Evolutionary conservation across 2,888 invertebrate genomes (phyloP), one percentile per base, ranked within the genome.

Genomic region (Tipula confusa): DNA sequence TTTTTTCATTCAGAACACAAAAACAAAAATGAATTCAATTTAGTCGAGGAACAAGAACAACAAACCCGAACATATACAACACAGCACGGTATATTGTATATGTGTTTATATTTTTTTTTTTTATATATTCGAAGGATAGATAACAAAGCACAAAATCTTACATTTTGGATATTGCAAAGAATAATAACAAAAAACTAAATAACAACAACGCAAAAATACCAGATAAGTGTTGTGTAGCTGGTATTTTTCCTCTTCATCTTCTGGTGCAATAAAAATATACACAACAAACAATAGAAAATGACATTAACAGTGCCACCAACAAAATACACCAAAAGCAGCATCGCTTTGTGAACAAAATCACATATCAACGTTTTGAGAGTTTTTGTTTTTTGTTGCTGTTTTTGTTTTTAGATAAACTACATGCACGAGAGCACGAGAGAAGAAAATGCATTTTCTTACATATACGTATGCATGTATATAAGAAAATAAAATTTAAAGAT

Each of bases 271-370:
- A 64, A 24, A 64, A 64, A 24, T 64, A 64, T 64, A 64, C 18
- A 64, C 64, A 64, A 64, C 64, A 64, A 64, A 64, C 64, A 64
- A 64, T 64, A 64, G 64, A 64, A 64, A 64, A 64, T 64, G 64
- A 64, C 64, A 64, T 64, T 64, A 64, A 24, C 64, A 64, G 64
- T 13, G 24, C 43, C 43, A 43, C n/a, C 64, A 64, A 33, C 33
- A 33, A n/a, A 33, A 33, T 33, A 33, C 33, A 33, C 15, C 38
- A 38, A 9, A 18, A 64, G 64, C 24, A 64, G 48, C 7, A 64
- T 18, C 64, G 64, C 64, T 13, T 64, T 64, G 64, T 64, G 24
- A 24, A 64, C 6, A 38, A n/a, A 43, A 43, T n/a, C n/a, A 43
- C 43, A n/a, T 43, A 43, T 43, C 43, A 43, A n/a, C 43, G 43